Evolutionary conservation across 1,140 invertebrate genomes (phyloP).

Genomic region (Dolichoris vasculosae): DNA sequence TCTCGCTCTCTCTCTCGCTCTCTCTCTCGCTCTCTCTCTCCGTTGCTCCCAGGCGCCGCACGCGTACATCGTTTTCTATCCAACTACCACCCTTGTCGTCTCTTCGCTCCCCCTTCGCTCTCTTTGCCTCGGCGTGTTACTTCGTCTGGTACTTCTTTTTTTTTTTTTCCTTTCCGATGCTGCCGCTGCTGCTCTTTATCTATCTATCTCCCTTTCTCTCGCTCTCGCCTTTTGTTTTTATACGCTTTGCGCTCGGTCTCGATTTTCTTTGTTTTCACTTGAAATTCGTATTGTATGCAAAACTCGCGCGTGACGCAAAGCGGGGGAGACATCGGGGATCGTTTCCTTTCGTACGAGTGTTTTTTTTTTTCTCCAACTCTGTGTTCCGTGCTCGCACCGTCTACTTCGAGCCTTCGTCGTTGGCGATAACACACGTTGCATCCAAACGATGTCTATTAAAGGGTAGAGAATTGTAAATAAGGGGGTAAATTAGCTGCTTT

Average conservation of each 20-base stretch:
- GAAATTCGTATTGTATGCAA: conserved; percentile 54
- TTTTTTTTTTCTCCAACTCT: conserved; percentile 23
- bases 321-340: conserved; percentile 32
- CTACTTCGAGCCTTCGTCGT: conserved; percentile 30
- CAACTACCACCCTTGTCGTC: not conserved
- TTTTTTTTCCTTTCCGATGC: conserved; percentile 28
- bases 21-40: not conserved
- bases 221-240: conserved; percentile 43
- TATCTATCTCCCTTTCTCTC: conserved; percentile 27
- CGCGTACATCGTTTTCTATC: conserved; percentile 17
- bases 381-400: conserved; percentile 2
- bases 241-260: conserved; percentile 38
- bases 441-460: conserved; percentile 51
- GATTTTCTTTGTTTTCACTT: conserved; percentile 55
- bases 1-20: not conserved
- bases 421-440: conserved; percentile 51
- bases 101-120: not conserved
- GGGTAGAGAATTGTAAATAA: conserved; percentile 58
- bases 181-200: conserved; percentile 20
- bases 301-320: conserved; percentile 36
- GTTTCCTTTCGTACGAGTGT: conserved; percentile 44
- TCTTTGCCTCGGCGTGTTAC: not conserved
- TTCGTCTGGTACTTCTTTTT: conserved; percentile 38
- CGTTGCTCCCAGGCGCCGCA: not conserved
- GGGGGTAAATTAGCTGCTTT: conserved; percentile 37